Evolutionary conservation across 1,140 invertebrate genomes (phyloP), one percentile per base, ranked within the genome.

Genomic region (Drosophila obscura): DNA sequence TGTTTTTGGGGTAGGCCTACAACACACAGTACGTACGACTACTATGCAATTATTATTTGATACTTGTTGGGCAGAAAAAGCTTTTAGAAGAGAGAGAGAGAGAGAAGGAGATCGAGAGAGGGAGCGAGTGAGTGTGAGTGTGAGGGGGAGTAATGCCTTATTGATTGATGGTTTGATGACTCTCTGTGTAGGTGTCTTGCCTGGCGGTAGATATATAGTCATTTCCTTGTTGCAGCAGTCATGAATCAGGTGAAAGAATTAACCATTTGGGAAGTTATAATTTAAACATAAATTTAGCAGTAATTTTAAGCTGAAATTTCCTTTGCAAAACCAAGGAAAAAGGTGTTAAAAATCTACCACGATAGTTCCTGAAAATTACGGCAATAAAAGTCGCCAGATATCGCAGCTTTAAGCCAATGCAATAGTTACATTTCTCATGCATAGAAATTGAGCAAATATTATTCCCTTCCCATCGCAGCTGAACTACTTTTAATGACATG

Each of bases 401-500:
- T 6, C 1, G 5, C 26, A 13, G 31, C 31, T 35, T 35, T 35
- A 35, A 35, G 31, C 31, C 8, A 9, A 19, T 19, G 31, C 8
- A 9, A 11, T 0, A 9, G 8, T 9, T 35, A 3, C 3, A 9
- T 35, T 35, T 35, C 31, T 9, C 8, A 35, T 35, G 3, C 3
- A 11, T 4, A 39, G 35, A 39, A 11, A 11, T 39, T 39, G 35
- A 13, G 4, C 11, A 39, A 9, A 35, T 35, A 3, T 11, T 9
- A 11, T 35, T 2, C 31, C 15, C 5, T 39, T 43, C 19, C 26
- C 15, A 48, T 7, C 26, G 28, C 26, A 28, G 1, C 55, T 41
- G 58, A 66, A 50, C 63, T 48, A 66, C 44, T 31, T 50, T 62
- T 66, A 63, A 63, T 50, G 59, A 44, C 24, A 63, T 63, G 46